Percentiles rank a stretch among this genome's conserved stretches.
Conservation (phyloP, 64 coral and sea anemone genomes). For the Dendrophyllia cribrosa region DNA sequence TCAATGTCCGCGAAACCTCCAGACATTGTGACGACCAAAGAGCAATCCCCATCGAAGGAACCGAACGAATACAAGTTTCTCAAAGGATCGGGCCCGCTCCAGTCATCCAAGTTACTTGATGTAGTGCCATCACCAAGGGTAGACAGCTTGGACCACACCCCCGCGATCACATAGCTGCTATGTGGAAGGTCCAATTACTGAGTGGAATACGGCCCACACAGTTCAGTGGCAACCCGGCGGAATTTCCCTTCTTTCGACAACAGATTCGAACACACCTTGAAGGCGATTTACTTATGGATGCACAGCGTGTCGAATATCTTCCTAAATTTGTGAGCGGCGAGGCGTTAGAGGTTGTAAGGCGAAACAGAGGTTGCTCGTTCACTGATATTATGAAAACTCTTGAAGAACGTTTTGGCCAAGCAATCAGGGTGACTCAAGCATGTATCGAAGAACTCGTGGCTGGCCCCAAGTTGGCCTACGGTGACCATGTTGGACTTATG, state of each 20-base stretch:
- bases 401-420: conserved; percentile 22
- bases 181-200: too few species aligned
- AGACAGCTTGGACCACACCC: too few species aligned
- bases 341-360: too few species aligned
- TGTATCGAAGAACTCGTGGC: conserved; percentile 23
- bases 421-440: conserved; percentile 14
- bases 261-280: conserved; percentile 33
- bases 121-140: too few species aligned
- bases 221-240: conserved; percentile 22
- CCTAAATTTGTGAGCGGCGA: conserved; percentile 32
- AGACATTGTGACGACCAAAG: too few species aligned
- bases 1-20: too few species aligned
- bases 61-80: too few species aligned
- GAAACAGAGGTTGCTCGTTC: conserved; percentile 44
- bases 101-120: too few species aligned
- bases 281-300: conserved; percentile 9
- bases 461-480: conserved; percentile 22
- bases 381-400: conserved; percentile 10
- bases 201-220: too few species aligned
- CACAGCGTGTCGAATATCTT: conserved; percentile 33
- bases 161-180: too few species aligned
- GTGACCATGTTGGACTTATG: conserved; percentile 27
- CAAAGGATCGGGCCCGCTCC: too few species aligned
- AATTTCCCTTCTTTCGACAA: conserved; percentile 33
- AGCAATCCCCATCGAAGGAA: too few species aligned